phyloP scores from a whole-genome alignment of 2,888 invertebrate genomes.

The Zygothrica quintamaculata region DNA sequence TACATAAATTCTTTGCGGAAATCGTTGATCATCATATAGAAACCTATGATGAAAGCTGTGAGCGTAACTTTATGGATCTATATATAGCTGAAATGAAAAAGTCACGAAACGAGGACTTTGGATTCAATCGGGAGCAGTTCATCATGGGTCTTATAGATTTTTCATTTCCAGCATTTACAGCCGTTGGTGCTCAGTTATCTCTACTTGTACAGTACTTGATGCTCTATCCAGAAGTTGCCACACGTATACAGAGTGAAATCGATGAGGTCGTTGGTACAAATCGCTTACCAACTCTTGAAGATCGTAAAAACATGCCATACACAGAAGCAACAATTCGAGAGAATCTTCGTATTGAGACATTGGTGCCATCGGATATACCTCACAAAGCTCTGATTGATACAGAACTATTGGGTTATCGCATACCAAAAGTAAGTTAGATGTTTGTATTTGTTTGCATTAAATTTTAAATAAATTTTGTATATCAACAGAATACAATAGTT shows the following conservation, averaged over 20 bases:
- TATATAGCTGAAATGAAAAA: conserved; percentile 87
- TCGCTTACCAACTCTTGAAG: conserved; percentile 87
- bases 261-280: conserved; percentile 87
- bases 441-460: background rate
- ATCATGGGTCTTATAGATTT: conserved; percentile 87
- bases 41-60: conserved; percentile 83
- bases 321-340: conserved; percentile 88
- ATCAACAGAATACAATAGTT: conserved; percentile 86
- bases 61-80: conserved; percentile 87
- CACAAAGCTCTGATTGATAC: conserved; percentile 86
- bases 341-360: conserved; percentile 86
- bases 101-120: conserved; percentile 78
- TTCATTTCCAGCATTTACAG: conserved; percentile 87
- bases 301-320: conserved; percentile 87
- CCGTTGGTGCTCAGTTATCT: conserved; percentile 85
- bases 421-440: conserved; percentile 85
- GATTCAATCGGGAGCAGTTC: conserved; percentile 86
- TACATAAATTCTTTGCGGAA: conserved; percentile 86
- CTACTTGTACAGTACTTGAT: conserved; percentile 86
- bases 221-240: conserved; percentile 86
- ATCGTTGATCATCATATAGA: conserved; percentile 85
- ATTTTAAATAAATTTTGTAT: no score
- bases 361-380: conserved; percentile 87
- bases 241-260: conserved; percentile 87
- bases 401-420: conserved; percentile 86